Base-by-base conservation (phyloP, 2,888 invertebrate genomes). In the Junonia oenone region DNA sequence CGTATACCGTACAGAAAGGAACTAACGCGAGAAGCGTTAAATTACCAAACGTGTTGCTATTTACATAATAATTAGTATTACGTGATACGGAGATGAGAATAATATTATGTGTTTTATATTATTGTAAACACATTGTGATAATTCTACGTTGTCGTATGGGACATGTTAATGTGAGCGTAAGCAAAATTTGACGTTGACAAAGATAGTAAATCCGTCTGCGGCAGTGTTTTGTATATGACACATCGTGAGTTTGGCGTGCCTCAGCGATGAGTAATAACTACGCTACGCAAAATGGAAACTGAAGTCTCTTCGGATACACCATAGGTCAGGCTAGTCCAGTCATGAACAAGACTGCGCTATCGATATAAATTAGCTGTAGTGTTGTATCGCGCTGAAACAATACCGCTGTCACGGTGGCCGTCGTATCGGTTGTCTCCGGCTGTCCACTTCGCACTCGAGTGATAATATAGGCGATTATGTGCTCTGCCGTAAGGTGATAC, bases 291-390 rank as follows among this genome's bases (percentile, higher is more conserved):
- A 60, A 58, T 62, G 59, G 62, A 59, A 62, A 63, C 62, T 60
- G 60, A 62, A 63, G 62, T 55, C 59, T 52, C 55, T 55, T 55
- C 59, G 55, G 56, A 56, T 40, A 56, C 60, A 57, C 59, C 57
- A 58, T 56, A 62, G 60, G 49, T 58, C 60, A 62, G 63, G 64
- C 66, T 63, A 68, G 70, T 63, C 73, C 71, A 68, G 73, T 72
- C 73, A 69, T 69, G 65, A 71, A 80, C 82, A 79, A 79, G 81
- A 79, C 72, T 74, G 74, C 68, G 68, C 76, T 72, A 83, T 83
- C 81, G 74, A 76, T 83, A 84, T 87, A 88, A 88, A 88, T 87
- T 87, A 84, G 81, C 75, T 64, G 68, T 68, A 75, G 73, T 73
- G 79, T 79, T 76, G 80, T 78, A 77, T 74, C 74, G 77, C 69